Evolutionary conservation across 2,797 vertebrate species (phyloP).

Genomic region (Mormyrops attenuatus): DNA sequence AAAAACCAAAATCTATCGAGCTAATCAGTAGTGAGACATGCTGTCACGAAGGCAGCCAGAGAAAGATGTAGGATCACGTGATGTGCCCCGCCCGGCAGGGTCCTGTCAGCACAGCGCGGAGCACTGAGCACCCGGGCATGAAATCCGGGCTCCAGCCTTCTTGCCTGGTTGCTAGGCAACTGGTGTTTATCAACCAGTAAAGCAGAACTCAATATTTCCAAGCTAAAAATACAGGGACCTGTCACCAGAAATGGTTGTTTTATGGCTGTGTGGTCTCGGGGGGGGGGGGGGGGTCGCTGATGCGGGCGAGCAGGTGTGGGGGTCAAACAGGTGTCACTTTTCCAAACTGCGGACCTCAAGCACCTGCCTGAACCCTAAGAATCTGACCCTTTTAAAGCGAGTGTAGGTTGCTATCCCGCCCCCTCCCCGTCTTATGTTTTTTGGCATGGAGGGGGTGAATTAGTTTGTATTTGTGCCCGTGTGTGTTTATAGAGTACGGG

Average conservation of each 20-base stretch:
- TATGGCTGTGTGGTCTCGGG: background rate
- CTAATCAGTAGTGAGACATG: background rate
- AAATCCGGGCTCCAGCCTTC: background rate
- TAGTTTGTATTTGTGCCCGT: background rate
- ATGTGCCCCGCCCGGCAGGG: background rate
- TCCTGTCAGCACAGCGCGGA: too few species aligned
- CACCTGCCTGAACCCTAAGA: background rate
- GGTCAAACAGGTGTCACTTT: background rate
- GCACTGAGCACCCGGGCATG: background rate
- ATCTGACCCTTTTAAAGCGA: background rate
- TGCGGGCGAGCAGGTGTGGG: background rate
- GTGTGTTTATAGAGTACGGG: background rate
- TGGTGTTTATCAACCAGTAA: constrained; percentile 14
- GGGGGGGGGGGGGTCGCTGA: background rate
- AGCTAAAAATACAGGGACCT: constrained; percentile 26
- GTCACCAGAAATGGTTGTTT: background rate
- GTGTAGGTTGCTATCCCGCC: background rate
- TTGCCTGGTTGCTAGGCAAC: constrained; percentile 20
- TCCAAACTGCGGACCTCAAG: background rate
- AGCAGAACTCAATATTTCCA: constrained; percentile 29
- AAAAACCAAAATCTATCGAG: background rate
- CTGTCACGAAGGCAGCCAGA: background rate
- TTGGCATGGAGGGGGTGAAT: background rate
- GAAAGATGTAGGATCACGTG: background rate
- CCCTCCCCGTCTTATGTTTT: too few species aligned